Base-by-base conservation (phyloP, 1,140 invertebrate species). In the Diorhabda elongata region DNA sequence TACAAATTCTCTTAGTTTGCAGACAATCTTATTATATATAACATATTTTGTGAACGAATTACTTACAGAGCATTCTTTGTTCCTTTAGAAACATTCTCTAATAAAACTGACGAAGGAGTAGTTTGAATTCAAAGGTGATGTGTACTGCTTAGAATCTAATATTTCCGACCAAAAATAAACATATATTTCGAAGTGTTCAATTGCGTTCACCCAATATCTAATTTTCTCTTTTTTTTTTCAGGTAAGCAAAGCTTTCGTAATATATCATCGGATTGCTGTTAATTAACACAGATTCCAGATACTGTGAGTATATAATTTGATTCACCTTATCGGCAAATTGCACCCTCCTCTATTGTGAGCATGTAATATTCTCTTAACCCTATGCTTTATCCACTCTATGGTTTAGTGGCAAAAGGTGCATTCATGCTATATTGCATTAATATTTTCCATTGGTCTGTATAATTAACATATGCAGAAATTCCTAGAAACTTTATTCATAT, bases 251-350 rank as follows among this genome's bases (percentile, higher is more conserved):
- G 60, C 68, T 66, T 70, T 69, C 65, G 69, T 65, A 69, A 66
- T 71, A 71, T 73, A 73, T 69, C 59, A 60, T 69, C 68, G 47
- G 68, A 67, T 69, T 74, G 70, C 64, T 74, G 71, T 68, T 76
- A 75, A 74, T 76, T 73, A 74, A 73, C 75, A 70, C 68, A 69
- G 73, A 73, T 73, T 74, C 74, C 73, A 72, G 68, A 69, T 72
- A 70, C 71, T 68, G 73, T 75, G 73, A 76, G 75, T 76, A 74
- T 68, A 76, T 76, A 75, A 72, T 52, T 52, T 70, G 70, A 72
- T 74, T 70, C 64, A 76, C 71, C 69, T 71, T 70, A 61, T 66
- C 71, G 61, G 64, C 61, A 68, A 43, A 61, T 61, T 68, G 45
- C 59, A 57, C 44, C 56, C 44, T 45, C 64, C 47, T 59, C 66